Base-by-base conservation (phyloP, 2,888 invertebrate genomes). In the Enchytraeus crypticus region DNA sequence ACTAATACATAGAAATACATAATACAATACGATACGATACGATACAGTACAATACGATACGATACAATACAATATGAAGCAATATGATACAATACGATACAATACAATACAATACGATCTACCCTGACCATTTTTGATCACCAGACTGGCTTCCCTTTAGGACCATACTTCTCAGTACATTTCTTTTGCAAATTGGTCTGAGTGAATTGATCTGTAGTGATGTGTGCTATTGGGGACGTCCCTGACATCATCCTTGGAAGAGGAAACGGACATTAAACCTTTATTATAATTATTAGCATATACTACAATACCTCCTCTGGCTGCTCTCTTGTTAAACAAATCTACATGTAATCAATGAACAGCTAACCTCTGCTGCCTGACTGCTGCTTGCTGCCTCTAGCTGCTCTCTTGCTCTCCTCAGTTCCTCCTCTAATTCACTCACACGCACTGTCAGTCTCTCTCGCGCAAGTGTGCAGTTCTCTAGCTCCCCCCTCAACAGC, bases 401-500 rank as follows among this genome's bases (percentile, higher is more conserved):
- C 51, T 76, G 75, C 60, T 88, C 91, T 81, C 87, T 91, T 64
- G 87, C 83, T 79, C 88, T 88, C 75, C 89, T 88, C 49, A 95
- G 75, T 74, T 97, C 96, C 51, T 92, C 93, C 66, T 97, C 96
- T 18, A 95, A 80, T 68, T 90, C 87, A 33, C 86, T 83, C 5
- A 96, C 87, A 65, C 89, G 85, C 59, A 88, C 86, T 57, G 88
- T 85, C 65, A 95, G 82, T 74, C 89, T 87, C 64, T 88, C 87
- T 71, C 91, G 85, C 1, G 92, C 87, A 33, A 88, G 84, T 73
- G 90, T 89, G 70, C 96, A 83, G 30, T 89, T 88, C 59, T 87
- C 84, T 26, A 96, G 87, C 79, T 98, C 93, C 78, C 96, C 96
- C 23, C 92, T 85, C 46, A 97, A 82, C 72, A 99, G 95, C 82